Percentiles rank a stretch among this genome's conserved stretches.
phyloP scores from a whole-genome alignment of 2,113 vertebrate genomes.

The Ceyx melanurus region DNA sequence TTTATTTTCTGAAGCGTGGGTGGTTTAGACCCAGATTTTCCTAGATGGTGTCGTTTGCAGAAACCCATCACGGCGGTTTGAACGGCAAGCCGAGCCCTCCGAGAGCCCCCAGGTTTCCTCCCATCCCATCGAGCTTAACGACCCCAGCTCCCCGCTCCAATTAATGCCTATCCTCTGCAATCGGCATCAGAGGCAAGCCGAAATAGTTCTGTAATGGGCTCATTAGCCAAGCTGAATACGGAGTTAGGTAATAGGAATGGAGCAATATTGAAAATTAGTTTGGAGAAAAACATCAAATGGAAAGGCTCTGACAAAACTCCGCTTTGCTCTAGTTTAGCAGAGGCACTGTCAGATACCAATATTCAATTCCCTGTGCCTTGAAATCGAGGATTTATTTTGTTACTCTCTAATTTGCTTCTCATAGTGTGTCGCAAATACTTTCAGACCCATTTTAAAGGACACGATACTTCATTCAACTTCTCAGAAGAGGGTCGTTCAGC shows the following conservation, averaged over 20 bases:
- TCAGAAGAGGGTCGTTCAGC: background rate
- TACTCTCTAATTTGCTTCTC: background rate
- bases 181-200: background rate
- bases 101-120: background rate
- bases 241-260: background rate
- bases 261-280: background rate
- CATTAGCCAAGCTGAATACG: background rate
- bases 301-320: conserved; percentile 15
- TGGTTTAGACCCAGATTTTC: background rate
- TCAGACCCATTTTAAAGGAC: background rate
- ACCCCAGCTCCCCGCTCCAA: background rate
- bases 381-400: background rate
- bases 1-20: background rate
- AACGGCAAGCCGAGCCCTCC: background rate
- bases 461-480: background rate
- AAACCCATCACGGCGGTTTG: background rate
- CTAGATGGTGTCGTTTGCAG: background rate
- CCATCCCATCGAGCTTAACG: background rate
- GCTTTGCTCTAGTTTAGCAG: background rate
- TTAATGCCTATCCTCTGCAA: background rate
- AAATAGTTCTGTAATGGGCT: background rate
- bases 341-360: background rate
- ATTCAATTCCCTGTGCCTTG: background rate
- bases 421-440: background rate
- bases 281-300: background rate